Evolutionary conservation across 2,888 invertebrate genomes (phyloP).

Genomic region (Odontocerum albicorne): DNA sequence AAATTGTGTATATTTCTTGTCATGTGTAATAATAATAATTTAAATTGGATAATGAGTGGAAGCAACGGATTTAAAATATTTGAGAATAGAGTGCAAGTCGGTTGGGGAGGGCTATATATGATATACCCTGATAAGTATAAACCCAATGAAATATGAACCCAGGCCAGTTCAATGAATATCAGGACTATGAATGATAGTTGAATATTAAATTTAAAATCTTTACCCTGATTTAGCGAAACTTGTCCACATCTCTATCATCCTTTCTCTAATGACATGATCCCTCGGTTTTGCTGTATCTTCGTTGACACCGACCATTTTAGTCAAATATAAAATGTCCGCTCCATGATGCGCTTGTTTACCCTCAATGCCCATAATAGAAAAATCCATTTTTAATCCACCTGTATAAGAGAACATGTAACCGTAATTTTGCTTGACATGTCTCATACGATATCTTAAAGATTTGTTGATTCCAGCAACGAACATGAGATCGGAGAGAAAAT

Average conservation of each 20-base stretch:
- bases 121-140: no score
- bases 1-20: no score
- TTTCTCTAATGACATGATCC: constrained; percentile 51
- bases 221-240: constrained; percentile 55
- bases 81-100: no score
- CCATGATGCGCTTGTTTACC: constrained; percentile 43
- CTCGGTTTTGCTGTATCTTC: constrained; percentile 47
- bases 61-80: no score
- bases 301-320: not conserved
- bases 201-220: constrained; percentile 36
- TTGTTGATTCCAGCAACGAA: constrained; percentile 22
- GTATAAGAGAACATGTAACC: constrained; percentile 41
- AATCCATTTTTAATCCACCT: constrained; percentile 37
- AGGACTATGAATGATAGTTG: no score
- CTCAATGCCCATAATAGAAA: constrained; percentile 14
- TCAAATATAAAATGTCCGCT: constrained; percentile 41
- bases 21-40: no score
- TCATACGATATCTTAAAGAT: constrained; percentile 15
- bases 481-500: constrained; percentile 20
- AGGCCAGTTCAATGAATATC: no score
- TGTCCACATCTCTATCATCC: constrained; percentile 56
- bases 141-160: no score
- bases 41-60: no score
- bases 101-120: no score
- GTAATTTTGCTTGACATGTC: constrained; percentile 1